These are phyloP conservation scores for Bombus pyrosoma DNA, from an alignment of 1,140 invertebrate species.

Conservation along the genomic window DNA sequence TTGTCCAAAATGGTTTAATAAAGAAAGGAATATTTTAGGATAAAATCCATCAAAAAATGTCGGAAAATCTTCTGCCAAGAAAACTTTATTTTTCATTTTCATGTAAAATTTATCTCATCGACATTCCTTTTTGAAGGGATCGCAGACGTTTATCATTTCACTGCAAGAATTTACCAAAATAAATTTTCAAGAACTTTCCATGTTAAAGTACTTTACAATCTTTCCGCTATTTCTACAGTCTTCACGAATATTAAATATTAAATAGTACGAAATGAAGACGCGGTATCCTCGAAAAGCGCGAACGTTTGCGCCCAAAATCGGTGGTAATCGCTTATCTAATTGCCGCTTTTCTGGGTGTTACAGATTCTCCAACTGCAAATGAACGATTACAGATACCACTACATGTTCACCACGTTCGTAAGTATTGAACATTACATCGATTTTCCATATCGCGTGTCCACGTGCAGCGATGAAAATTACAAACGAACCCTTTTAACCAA, in stretches of 20 bases:
- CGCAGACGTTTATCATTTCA: too few relatives aligned
- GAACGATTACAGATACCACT: conserved; percentile 97
- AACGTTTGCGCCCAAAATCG: neutral
- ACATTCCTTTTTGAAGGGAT: too few relatives aligned
- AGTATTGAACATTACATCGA: conserved; percentile 82
- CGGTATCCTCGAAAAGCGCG: neutral
- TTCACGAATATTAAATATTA: neutral
- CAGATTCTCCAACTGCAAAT: conserved; percentile 96
- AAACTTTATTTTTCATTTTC: too few relatives aligned
- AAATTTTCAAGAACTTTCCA: too few relatives aligned
- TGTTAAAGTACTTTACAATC: too few relatives aligned
- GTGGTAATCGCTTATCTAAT: conserved; percentile 30
- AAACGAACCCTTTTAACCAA: neutral
- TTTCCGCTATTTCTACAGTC: too few relatives aligned
- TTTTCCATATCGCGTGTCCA: neutral
- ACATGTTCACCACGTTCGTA: conserved; percentile 96
- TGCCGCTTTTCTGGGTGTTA: conserved; percentile 77
- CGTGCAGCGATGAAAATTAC: conserved; percentile 29
- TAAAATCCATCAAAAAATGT: too few relatives aligned
- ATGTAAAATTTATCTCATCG: too few relatives aligned
- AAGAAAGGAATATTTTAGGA: too few relatives aligned
- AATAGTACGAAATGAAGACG: neutral
- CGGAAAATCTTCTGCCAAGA: too few relatives aligned
- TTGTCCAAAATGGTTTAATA: too few relatives aligned
- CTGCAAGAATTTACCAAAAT: too few relatives aligned